Evolutionary conservation across 2,113 vertebrate species (phyloP).

Genomic region (Tyrannus savana): DNA sequence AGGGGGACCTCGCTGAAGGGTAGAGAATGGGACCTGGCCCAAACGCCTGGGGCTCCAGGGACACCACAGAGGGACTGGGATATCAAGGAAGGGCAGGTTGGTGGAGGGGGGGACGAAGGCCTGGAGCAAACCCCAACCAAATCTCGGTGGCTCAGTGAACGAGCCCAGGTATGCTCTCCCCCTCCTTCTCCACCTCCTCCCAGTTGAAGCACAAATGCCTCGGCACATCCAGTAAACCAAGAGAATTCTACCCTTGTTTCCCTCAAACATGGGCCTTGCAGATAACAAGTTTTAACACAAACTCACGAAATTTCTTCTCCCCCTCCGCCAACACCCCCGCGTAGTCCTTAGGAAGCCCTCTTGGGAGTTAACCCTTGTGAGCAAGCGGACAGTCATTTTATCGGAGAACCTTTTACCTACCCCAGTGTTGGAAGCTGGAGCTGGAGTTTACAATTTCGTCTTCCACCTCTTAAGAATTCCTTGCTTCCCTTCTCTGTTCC

Average conservation of each 20-base stretch:
- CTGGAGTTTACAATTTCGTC: neutral
- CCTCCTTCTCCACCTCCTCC: neutral
- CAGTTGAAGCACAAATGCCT: neutral
- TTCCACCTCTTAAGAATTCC: neutral
- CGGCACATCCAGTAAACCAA: neutral
- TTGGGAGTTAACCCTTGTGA: slow-evolving; percentile 30
- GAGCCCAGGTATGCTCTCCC: neutral
- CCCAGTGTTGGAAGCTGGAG: neutral
- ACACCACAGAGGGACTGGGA: neutral
- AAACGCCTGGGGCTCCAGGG: neutral
- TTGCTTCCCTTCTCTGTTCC: neutral
- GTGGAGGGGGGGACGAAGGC: neutral
- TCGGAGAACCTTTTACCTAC: neutral
- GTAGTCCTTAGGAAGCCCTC: neutral
- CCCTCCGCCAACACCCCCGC: neutral
- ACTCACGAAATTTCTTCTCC: neutral
- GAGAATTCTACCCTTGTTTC: neutral
- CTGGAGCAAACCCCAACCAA: neutral
- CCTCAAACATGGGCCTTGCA: neutral
- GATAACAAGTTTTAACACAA: slow-evolving; percentile 59
- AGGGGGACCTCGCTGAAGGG: neutral
- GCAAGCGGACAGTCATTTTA: neutral
- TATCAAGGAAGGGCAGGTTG: neutral
- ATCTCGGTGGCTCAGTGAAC: neutral
- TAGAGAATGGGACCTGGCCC: neutral